Percentiles rank a stretch among this genome's conserved stretches.
These are phyloP conservation scores for Cervus canadensis DNA, from an alignment of 2,113 vertebrate genomes.

Conservation along the genomic window DNA sequence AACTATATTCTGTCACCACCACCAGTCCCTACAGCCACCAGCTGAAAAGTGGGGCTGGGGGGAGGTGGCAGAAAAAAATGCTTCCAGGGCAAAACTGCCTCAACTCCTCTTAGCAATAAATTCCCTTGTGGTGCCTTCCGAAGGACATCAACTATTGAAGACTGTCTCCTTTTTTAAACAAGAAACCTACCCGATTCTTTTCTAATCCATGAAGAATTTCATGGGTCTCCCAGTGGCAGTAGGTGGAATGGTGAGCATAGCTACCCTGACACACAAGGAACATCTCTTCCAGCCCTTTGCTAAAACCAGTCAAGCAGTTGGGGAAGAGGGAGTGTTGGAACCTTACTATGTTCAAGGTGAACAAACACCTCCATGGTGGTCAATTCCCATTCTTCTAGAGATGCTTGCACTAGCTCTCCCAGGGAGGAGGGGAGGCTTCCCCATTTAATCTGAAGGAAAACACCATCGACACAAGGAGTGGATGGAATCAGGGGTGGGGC, in stretches of 20 bases:
- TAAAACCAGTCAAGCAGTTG: constrained; percentile 65
- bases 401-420: not conserved
- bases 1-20: constrained; percentile 85
- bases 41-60: constrained; percentile 36
- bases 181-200: constrained; percentile 38
- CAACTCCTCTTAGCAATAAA: constrained; percentile 62
- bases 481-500: not conserved
- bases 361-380: constrained; percentile 55
- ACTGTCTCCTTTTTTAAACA: constrained; percentile 54
- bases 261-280: constrained; percentile 44
- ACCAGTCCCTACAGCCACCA: constrained; percentile 72
- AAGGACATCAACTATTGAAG: constrained; percentile 30
- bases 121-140: constrained; percentile 29
- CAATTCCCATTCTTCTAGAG: constrained; percentile 49
- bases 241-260: too few relatives aligned
- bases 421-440: not conserved
- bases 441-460: not conserved
- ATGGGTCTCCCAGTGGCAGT: constrained; percentile 69
- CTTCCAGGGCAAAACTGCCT: constrained; percentile 60
- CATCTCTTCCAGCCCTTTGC: constrained; percentile 63
- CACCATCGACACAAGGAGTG: not conserved
- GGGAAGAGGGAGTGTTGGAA: constrained; percentile 63
- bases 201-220: constrained; percentile 66
- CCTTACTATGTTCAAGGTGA: constrained; percentile 46
- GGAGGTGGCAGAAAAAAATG: not conserved